Base-by-base conservation (phyloP, 2,113 vertebrate species). In the Etheostoma spectabile region DNA sequence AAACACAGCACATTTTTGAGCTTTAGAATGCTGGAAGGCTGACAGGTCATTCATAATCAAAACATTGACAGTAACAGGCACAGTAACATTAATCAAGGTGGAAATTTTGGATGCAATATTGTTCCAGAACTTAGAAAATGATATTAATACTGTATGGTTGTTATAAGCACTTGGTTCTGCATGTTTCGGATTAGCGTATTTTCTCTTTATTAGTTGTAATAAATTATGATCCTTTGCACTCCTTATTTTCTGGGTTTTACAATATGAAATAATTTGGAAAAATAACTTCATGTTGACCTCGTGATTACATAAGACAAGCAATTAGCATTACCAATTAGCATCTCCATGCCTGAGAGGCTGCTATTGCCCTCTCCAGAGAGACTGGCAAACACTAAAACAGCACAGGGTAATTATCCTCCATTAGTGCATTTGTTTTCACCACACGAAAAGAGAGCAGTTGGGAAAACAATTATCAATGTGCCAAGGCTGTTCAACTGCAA, bases 341-440 rank as follows among this genome's bases (percentile, higher is more conserved):
- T 76, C 86, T 69, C 59, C 70, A 74, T 73, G 76, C 88, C 67
- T 67, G 68, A 67, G 67, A 78, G 86, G 82, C 82, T 79, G 78
- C 74, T 48, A 22, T 68, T 74, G 74, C 38, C 80, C 83, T 86
- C 92, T 80, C 75, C 84, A 74, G 78, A 82, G 85, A 86, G 63
- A 81, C 62, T 10, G 52, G 64, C 83, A 81, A 76, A 82, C 85
- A 79, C 75, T 86, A 71, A 86, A 89, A 88, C 83, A 91, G 88
- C 90, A 89, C 76, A 67, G 53, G 55, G 46, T 76, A 84, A 88
- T 93, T 87, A 92, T 89, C 68, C 74, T 84, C 79, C 77, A 92
- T 92, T 92, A 91, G 79, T 56, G 76, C 72, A 75, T 89, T 93
- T 91, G 87, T 89, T 91, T 86, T 90, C 18, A 56, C 83, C 88